Conservation (phyloP, 2,113 vertebrate genomes). For the Xiphias gladius region DNA sequence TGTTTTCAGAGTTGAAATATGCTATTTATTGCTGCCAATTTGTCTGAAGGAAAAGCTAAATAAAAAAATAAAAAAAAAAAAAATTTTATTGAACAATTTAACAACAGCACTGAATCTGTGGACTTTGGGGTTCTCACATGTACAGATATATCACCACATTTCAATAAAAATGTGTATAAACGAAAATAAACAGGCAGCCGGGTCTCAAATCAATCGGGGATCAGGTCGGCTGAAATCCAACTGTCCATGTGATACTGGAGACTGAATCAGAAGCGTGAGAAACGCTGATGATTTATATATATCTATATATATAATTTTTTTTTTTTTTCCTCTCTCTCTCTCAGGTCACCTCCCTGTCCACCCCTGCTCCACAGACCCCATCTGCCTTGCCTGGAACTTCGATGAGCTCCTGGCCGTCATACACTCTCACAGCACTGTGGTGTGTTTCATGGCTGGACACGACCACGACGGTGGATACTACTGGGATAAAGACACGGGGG, state of each 20-base stretch:
- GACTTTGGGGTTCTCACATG: too few species aligned
- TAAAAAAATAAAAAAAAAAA: too few species aligned
- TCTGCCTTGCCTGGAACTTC: constrained; percentile 94
- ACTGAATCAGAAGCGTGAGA: neutral
- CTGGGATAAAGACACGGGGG: constrained; percentile 83
- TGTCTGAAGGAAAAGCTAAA: too few species aligned
- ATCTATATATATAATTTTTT: too few species aligned
- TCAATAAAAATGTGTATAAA: too few species aligned
- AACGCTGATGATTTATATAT: neutral
- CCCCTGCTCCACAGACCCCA: constrained; percentile 80
- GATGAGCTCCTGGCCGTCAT: constrained; percentile 85
- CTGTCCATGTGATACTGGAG: neutral
- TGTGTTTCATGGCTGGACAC: constrained; percentile 93
- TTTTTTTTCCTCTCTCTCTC: constrained; percentile 5
- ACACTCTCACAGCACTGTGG: constrained; percentile 87
- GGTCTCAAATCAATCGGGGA: neutral
- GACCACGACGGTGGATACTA: constrained; percentile 90
- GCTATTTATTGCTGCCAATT: too few species aligned
- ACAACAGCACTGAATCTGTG: too few species aligned
- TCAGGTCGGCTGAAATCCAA: too few species aligned
- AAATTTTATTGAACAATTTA: too few species aligned
- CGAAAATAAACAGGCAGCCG: neutral
- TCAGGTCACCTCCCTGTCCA: constrained; percentile 94
- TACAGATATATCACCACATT: too few species aligned
- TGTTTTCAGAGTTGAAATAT: too few species aligned